A percentile compares a stretch with the other conserved stretches of the same genome.
Conservation (phyloP, 1,140 invertebrate genomes). For the Drosophila murphyi region DNA sequence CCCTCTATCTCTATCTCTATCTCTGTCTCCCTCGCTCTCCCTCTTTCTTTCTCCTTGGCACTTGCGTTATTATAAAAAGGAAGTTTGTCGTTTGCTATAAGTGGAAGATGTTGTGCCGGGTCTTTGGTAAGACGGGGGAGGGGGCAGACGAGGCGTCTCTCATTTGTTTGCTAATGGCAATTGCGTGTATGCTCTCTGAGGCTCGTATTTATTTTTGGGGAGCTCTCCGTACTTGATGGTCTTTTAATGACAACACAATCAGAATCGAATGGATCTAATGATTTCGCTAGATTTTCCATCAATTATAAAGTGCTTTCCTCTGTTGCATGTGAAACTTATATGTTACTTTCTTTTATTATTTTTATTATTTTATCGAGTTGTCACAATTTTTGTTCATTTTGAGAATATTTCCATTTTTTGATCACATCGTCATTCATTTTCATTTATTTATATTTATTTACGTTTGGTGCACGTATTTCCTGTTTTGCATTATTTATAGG, state of each 20-base stretch:
- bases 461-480: too few species aligned
- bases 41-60: not conserved
- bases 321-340: too few species aligned
- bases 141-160: not conserved
- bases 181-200: constrained; percentile 35
- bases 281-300: not conserved
- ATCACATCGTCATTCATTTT: not conserved
- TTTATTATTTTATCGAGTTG: too few species aligned
- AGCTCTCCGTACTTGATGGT: constrained; percentile 19
- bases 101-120: constrained; percentile 28
- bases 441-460: not conserved
- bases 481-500: not conserved
- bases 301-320: not conserved
- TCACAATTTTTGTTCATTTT: too few species aligned
- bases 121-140: not conserved
- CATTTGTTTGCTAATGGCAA: constrained; percentile 40
- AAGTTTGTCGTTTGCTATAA: constrained; percentile 59
- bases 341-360: too few species aligned
- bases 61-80: constrained; percentile 27
- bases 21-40: not conserved
- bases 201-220: not conserved
- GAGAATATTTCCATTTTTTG: not conserved
- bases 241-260: constrained; percentile 34
- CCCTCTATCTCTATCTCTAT: not conserved
- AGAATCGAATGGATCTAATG: not conserved